Evolutionary conservation across 1,140 invertebrate species (phyloP), one percentile per base, ranked within the genome.

Genomic region (Akabosia matsudoensis): DNA sequence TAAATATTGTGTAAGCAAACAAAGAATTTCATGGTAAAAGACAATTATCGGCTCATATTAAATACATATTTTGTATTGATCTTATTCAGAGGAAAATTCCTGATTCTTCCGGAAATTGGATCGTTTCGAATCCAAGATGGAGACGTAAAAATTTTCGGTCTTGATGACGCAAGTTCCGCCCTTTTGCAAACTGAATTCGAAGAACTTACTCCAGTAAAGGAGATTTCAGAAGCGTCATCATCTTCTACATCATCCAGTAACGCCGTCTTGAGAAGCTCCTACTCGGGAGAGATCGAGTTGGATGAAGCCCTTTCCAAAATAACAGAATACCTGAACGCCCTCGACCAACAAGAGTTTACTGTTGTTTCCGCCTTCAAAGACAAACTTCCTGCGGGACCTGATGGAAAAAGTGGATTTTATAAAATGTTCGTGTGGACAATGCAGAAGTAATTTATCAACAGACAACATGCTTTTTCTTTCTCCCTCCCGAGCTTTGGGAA

Each of bases 321-420:
- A 7, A 67, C 61, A 7, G 24, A 24, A 4, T 67, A 67, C n/a
- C 22, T 67, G 30, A 67, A 67, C 14, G 61, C 28, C 4, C 30
- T 67, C 1, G 61, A 67, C 28, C 61, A 67, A n/a, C 61, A 67
- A 67, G 61, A 67, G 31, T 67, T 30, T 30, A 67, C 24, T 7
- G 61, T 67, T 30, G 61, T 67, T 67, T 67, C 61, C 1, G 61
- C 24, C 24, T 67, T 67, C 28, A 67, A 67, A 30, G 61, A 67
- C 22, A n/a, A 67, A 4, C 61, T 67, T 45, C 37, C 37, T 10
- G 37, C 37, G n/a, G n/a, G n/a, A 31, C 4, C 14, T 4, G 61
- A 67, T 30, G 30, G 7, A 10, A 30, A 7, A 13, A 10, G 31
- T 30, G 61, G 30, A 4, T 18, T 30, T 10, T 67, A 67, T 30